These are phyloP conservation scores for Strigamia crassipes DNA, from an alignment of 2,888 invertebrate genomes.

Conservation along the genomic window DNA sequence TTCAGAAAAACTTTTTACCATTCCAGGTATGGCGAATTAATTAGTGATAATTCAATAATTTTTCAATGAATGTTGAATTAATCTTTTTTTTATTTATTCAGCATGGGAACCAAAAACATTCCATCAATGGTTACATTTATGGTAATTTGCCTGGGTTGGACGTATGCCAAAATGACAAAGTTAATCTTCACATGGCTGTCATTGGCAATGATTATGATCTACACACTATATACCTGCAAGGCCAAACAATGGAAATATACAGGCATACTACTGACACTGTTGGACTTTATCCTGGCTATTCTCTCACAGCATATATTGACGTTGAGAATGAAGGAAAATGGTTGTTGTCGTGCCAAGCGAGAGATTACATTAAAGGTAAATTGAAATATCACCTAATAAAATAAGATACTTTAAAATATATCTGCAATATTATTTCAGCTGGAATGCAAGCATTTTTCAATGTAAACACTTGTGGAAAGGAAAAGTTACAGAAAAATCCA, in stretches of 20 bases:
- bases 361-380: not conserved
- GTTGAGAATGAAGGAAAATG: not conserved
- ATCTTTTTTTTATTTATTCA: constrained; percentile 30
- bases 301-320: not conserved
- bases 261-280: constrained; percentile 18
- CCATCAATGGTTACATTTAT: constrained; percentile 51
- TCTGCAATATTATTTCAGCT: not conserved
- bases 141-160: constrained; percentile 51
- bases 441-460: constrained; percentile 42
- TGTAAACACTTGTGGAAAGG: not conserved
- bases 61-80: not conserved
- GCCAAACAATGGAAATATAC: constrained; percentile 48
- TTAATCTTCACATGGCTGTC: constrained; percentile 51
- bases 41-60: too few relatives aligned
- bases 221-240: constrained; percentile 52
- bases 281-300: constrained; percentile 11
- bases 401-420: too few relatives aligned
- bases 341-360: not conserved
- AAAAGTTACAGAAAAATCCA: not conserved
- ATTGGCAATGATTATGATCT: constrained; percentile 51
- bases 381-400: not conserved
- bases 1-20: not conserved
- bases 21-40: not conserved
- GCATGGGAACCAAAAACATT: constrained; percentile 51
- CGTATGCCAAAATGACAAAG: constrained; percentile 49